A percentile compares a stretch with the other conserved stretches of the same genome.
Conservation (phyloP, 2,113 vertebrate genomes). For the Myrmecobius fasciatus region DNA sequence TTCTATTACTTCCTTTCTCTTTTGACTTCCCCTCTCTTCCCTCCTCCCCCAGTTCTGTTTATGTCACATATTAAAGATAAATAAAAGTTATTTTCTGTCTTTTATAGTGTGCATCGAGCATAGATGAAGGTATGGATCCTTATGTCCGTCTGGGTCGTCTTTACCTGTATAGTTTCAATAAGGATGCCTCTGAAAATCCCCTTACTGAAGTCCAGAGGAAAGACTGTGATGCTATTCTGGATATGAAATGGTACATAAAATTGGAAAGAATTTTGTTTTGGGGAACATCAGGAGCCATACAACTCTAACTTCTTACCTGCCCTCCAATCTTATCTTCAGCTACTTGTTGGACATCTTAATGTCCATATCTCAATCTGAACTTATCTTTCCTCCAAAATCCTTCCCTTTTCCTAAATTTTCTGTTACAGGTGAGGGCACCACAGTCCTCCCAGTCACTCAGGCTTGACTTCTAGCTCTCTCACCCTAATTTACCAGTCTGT, state of each 20-base stretch:
- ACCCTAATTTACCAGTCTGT: neutral
- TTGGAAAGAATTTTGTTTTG: neutral
- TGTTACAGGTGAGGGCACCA: neutral
- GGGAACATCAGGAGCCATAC: neutral
- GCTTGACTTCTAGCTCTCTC: neutral
- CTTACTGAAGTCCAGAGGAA: slow-evolving; percentile 90
- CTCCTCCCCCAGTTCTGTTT: neutral
- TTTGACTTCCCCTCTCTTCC: too few relatives aligned
- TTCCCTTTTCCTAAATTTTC: neutral
- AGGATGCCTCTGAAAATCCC: slow-evolving; percentile 80
- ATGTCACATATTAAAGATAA: neutral
- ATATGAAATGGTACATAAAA: slow-evolving; percentile 92
- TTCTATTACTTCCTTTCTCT: neutral
- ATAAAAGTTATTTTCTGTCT: fast-evolving
- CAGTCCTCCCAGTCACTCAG: neutral
- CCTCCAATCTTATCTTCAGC: neutral
- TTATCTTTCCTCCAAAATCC: neutral
- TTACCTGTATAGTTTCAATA: slow-evolving; percentile 89
- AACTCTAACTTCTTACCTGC: neutral
- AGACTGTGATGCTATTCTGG: slow-evolving; percentile 91
- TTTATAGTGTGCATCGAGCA: slow-evolving; percentile 76
- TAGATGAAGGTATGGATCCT: slow-evolving; percentile 44
- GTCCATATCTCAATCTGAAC: neutral
- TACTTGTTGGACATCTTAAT: neutral
- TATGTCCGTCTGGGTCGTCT: slow-evolving; percentile 89